These are phyloP conservation scores for Phenganax marumi DNA, from an alignment of 92 coral and sea anemone genomes.

Conservation along the genomic window DNA sequence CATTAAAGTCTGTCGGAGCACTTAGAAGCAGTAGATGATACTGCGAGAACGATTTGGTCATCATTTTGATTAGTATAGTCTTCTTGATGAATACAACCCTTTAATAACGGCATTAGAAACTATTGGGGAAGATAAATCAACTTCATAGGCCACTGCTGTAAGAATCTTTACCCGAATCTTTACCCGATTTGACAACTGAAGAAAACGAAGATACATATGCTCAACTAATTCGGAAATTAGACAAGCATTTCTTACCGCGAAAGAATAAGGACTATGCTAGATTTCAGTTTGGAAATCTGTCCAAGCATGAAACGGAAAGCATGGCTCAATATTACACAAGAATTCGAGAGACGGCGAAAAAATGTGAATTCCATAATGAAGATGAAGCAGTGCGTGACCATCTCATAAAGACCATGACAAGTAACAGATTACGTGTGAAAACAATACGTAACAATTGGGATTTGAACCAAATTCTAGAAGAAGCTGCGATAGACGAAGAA, in stretches of 20 bases:
- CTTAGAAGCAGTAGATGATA: no score
- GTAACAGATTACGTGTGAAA: slow-evolving; percentile 40
- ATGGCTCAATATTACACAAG: slow-evolving; percentile 52
- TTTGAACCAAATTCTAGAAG: no score
- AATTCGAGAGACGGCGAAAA: slow-evolving; percentile 46
- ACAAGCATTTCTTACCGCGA: slow-evolving; percentile 53
- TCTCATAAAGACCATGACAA: slow-evolving; percentile 59
- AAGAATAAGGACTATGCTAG: slow-evolving; percentile 60
- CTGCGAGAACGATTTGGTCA: no score
- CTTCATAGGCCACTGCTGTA: no score
- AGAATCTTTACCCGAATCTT: not conserved
- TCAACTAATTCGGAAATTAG: slow-evolving; percentile 45
- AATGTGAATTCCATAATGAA: slow-evolving; percentile 52
- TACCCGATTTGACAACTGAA: slow-evolving; percentile 18
- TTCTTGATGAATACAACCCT: no score
- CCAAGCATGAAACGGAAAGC: slow-evolving; percentile 43
- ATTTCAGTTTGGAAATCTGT: slow-evolving; percentile 58
- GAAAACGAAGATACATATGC: slow-evolving; percentile 42
- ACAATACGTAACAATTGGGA: no score
- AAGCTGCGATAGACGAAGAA: slow-evolving; percentile 65
- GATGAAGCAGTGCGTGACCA: slow-evolving; percentile 56
- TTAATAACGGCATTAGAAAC: no score
- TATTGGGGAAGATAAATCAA: no score
- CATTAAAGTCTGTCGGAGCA: no score
- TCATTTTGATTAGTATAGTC: no score